Evolutionary conservation across 2,797 vertebrate genomes (phyloP).

Genomic region (Pempheris klunzingeri): DNA sequence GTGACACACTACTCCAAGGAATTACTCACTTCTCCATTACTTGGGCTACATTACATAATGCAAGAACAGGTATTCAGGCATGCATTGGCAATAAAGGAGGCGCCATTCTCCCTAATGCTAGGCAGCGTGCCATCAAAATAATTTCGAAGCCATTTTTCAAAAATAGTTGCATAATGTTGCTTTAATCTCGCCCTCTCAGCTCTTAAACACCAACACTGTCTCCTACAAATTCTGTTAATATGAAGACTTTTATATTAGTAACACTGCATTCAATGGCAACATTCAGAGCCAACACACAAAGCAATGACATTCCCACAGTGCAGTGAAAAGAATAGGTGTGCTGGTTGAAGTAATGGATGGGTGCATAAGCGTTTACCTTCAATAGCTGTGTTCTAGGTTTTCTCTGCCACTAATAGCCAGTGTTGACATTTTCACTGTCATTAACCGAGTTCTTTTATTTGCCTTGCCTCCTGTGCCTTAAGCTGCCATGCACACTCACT

Average conservation of each 20-base stretch:
- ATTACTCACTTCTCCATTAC: too few relatives aligned
- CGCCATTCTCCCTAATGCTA: too few relatives aligned
- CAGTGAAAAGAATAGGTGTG: background rate
- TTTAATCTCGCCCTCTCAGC: background rate
- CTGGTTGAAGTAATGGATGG: background rate
- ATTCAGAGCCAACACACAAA: background rate
- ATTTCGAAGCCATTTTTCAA: too few relatives aligned
- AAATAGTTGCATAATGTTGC: too few relatives aligned
- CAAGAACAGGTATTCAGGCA: too few relatives aligned
- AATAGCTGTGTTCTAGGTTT: background rate
- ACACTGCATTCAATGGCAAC: slow-evolving; percentile 4
- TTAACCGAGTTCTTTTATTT: background rate
- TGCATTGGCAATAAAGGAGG: too few relatives aligned
- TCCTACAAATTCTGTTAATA: background rate
- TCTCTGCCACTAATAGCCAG: too few relatives aligned
- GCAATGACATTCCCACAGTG: background rate
- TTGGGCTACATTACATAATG: too few relatives aligned
- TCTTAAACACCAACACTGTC: background rate
- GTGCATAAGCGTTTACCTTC: background rate
- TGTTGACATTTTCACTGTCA: background rate
- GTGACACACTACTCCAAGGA: too few relatives aligned
- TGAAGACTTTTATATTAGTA: background rate
- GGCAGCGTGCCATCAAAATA: too few relatives aligned
- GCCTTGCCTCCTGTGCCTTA: background rate
- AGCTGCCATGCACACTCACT: too few relatives aligned